Evolutionary conservation across 2,888 invertebrate species (phyloP), one percentile per base, ranked within the genome.

Genomic region (Octodonta nipae): DNA sequence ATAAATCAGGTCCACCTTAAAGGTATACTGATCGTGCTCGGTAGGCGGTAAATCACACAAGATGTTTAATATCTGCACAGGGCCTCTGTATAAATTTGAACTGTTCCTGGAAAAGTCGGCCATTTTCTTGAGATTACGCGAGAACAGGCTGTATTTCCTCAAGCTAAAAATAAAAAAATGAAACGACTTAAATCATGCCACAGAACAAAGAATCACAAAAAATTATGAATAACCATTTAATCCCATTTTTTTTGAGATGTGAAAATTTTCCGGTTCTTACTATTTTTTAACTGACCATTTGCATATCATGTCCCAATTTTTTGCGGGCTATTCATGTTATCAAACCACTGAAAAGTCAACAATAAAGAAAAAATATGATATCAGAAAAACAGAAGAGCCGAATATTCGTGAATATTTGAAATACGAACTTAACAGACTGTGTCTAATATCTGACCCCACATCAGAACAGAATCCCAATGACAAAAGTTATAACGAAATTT

Each of bases 21-120:
- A 78, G 0, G 77, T 72, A 27, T 61, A 63, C 0, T 71, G 70
- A 51, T 80, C 78, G 55, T 83, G 82, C 38, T 68, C 63, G 1
- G 76, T 66, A 3, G 56, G 52, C 1, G 82, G 82, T 55, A 76
- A 52, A 29, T 56, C 41, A 29, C 57, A 54, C 11, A 76, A 52
- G 25, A 63, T 51, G 8, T 67, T 61, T 1, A 67, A 59, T 30
- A 76, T 66, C 14, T 56, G 55, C 8, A 32, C 20, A 31, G 41
- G 41, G 15, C 58, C 55, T 22, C n/a, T 33, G 33, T 45, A 45
- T 13, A 63, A 37, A 38, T 34, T 49, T 28, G 55, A 50, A n/a
- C 44, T 40, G 7, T 45, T 51, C 35, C 50, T 54, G 5, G 58
- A 50, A 28, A 60, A 50, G 46, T 63, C 59, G 5, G 60, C 58